These are phyloP conservation scores for Bombus difficillimus DNA, from an alignment of 1,140 invertebrate species.

Conservation along the genomic window DNA sequence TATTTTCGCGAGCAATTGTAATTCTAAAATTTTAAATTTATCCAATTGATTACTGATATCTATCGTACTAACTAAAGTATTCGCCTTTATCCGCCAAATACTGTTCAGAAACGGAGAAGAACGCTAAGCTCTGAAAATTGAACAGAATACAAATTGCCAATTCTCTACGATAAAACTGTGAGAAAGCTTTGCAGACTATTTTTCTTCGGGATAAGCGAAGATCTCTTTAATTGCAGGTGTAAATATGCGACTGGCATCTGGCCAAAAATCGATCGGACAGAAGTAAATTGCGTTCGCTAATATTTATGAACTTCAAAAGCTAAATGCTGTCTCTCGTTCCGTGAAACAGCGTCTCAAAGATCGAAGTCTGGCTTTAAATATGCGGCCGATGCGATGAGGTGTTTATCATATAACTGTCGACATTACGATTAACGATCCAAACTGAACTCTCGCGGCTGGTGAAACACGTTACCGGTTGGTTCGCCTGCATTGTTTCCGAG, in stretches of 20 bases:
- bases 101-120: no score
- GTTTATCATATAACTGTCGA: background rate
- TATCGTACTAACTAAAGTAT: no score
- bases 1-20: no score
- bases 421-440: background rate
- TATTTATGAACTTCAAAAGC: background rate
- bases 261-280: background rate
- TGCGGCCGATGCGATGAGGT: background rate
- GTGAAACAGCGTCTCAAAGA: background rate
- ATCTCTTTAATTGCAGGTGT: slow-evolving; percentile 39
- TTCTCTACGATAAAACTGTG: background rate
- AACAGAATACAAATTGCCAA: background rate
- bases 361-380: background rate
- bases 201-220: background rate
- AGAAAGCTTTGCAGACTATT: background rate
- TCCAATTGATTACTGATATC: no score
- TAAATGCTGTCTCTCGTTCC: background rate
- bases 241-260: slow-evolving; percentile 42
- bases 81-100: no score
- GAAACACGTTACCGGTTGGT: background rate
- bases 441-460: background rate
- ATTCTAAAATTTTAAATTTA: no score
- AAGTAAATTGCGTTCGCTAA: background rate
- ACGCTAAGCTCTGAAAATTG: no score
- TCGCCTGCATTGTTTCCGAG: background rate